phyloP scores from a whole-genome alignment of 2,797 vertebrate species.

The Enteromius argenteus region DNA sequence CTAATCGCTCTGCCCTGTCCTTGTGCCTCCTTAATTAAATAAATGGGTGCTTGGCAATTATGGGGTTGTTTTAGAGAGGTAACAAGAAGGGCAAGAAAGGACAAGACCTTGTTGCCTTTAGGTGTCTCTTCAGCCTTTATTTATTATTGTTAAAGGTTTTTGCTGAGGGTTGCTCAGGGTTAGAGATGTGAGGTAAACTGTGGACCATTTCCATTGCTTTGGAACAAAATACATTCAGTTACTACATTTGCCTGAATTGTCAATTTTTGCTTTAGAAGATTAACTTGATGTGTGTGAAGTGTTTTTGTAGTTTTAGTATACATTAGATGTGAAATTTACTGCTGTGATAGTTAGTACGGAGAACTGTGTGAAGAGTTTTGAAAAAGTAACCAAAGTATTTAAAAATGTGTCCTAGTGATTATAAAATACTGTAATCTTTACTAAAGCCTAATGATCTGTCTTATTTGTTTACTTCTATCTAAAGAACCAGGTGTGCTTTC shows the following conservation, averaged over 20 bases:
- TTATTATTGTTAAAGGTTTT: conserved; percentile 4
- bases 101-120: not conserved
- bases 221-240: not conserved
- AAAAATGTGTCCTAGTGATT: not conserved
- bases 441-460: not conserved
- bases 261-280: not conserved
- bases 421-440: not conserved
- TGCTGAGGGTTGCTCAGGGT: not conserved
- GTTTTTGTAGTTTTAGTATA: not conserved
- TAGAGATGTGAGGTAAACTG: not conserved
- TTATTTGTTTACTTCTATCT: not conserved
- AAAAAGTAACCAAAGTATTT: not conserved
- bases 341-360: not conserved
- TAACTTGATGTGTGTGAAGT: not conserved
- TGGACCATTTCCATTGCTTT: not conserved
- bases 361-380: not conserved
- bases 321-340: not conserved
- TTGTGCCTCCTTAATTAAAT: conserved; percentile 1
- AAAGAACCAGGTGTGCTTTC: not conserved
- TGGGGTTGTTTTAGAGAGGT: conserved; percentile 18
- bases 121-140: not conserved
- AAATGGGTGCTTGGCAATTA: conserved; percentile 3
- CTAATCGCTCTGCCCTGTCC: conserved; percentile 21
- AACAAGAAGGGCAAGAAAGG: conserved; percentile 3
- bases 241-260: not conserved